phyloP scores from a whole-genome alignment of 2,797 vertebrate genomes.

The Alosa sapidissima region DNA sequence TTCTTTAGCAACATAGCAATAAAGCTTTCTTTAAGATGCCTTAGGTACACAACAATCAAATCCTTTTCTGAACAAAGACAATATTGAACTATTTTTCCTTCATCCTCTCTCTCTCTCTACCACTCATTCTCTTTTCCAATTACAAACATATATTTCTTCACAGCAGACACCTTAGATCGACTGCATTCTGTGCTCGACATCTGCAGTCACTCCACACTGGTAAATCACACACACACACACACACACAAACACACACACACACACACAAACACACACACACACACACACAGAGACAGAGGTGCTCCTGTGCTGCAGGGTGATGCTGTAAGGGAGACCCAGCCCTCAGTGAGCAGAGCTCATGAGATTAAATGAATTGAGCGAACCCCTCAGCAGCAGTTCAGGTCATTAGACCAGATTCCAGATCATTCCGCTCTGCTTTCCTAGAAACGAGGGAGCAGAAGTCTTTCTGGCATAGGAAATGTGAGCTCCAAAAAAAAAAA shows the following conservation, averaged over 20 bases:
- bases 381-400: not conserved
- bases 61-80: too few species aligned
- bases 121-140: too few species aligned
- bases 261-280: slow-evolving; percentile 22
- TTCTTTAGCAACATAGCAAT: not conserved
- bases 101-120: too few species aligned
- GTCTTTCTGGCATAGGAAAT: not conserved
- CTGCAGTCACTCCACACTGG: not conserved
- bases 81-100: too few species aligned
- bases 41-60: too few species aligned
- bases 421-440: not conserved
- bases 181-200: not conserved
- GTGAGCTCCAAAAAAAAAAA: not conserved
- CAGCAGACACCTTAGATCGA: too few species aligned
- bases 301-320: not conserved
- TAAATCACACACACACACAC: slow-evolving; percentile 11
- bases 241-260: slow-evolving; percentile 31
- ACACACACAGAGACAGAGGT: not conserved
- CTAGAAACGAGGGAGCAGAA: not conserved
- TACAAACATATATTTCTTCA: too few species aligned
- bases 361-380: too few species aligned
- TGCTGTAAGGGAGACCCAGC: not conserved
- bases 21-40: not conserved
- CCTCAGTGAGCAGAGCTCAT: not conserved
- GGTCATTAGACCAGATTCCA: not conserved